Evolutionary conservation across 2,888 invertebrate genomes (phyloP), one percentile per base, ranked within the genome.

Genomic region (Raillietiella orientalis): DNA sequence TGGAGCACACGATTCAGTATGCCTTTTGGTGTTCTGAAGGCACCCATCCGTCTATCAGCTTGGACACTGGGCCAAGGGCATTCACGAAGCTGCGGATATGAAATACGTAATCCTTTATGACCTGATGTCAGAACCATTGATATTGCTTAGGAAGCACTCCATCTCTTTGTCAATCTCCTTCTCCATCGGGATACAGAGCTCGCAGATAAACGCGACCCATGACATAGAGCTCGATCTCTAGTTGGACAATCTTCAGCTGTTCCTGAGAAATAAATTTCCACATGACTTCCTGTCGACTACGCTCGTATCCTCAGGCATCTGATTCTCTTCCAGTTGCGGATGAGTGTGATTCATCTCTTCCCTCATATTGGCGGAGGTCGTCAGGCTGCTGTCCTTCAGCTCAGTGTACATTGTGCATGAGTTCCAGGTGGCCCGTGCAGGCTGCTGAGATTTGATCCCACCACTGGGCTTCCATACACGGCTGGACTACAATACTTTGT

Each of bases 21-120:
- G 46, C 82, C 82, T 24, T 65, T 52, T 5, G 82, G 77, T 5
- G 79, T 75, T 48, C 72, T 69, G 49, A 74, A 84, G 5, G 77
- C 79, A 33, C 75, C 66, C 43, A 87, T 66, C 35, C 74, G 66
- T 20, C 64, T 59, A 40, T 75, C 75, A 26, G 69, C 62, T 50
- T 90, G 87, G 21, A 87, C 87, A 39, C 79, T 74, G 16, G 75
- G 66, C 87, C 75, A 93, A 10, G 90, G 90, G 40, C 77, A 79
- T 41, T 90, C 90, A 41, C 70, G 66, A 41, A 71, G 62, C 42
- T 67, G 66, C 36, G 49, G 48, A 41, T 69, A 67, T 17, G 70
- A 70, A 37, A 82, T 72, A 40, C 64, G 53, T 29, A 75, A 49
- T 42, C 74, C 69, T 38, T 65, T 63, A 47, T 79, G 74, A 30